These are phyloP conservation scores for Sarcophaga bullata DNA, from an alignment of 1,140 invertebrate species.

Conservation along the genomic window DNA sequence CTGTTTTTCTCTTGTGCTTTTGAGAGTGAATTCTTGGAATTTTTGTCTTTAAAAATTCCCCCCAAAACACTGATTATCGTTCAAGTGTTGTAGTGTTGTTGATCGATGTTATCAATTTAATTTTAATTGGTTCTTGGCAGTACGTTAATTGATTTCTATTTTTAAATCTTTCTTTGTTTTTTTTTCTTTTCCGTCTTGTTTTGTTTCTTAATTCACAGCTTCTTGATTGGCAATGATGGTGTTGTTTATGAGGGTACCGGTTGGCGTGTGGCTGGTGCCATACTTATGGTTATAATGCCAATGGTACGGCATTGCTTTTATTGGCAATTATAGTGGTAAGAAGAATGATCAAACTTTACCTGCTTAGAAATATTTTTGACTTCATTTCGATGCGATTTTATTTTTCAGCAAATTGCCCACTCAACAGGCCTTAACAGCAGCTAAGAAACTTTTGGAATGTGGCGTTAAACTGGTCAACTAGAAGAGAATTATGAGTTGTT, in stretches of 20 bases:
- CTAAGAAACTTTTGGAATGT: slow-evolving; percentile 72
- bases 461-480: slow-evolving; percentile 70
- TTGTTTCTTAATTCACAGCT: slow-evolving; percentile 66
- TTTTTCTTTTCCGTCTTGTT: background rate
- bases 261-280: slow-evolving; percentile 80
- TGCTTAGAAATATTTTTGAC: background rate
- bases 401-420: slow-evolving; percentile 70
- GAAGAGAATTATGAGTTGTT: slow-evolving; percentile 71
- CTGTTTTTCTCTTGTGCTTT: too few relatives aligned
- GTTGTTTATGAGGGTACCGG: slow-evolving; percentile 80
- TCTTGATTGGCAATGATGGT: slow-evolving; percentile 81
- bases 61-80: background rate
- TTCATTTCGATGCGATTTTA: background rate
- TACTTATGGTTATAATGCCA: slow-evolving; percentile 73
- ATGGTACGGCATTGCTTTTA: slow-evolving; percentile 75
- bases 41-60: too few relatives aligned
- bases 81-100: background rate
- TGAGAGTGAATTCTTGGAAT: too few relatives aligned
- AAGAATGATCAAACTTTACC: background rate
- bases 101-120: too few relatives aligned
- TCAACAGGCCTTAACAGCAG: slow-evolving; percentile 68
- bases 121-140: background rate
- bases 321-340: slow-evolving; percentile 74
- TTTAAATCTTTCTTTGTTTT: background rate
- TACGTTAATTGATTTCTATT: background rate